Evolutionary conservation across 2,113 vertebrate species (phyloP), one percentile per base, ranked within the genome.

Genomic region (Siniperca chuatsi): DNA sequence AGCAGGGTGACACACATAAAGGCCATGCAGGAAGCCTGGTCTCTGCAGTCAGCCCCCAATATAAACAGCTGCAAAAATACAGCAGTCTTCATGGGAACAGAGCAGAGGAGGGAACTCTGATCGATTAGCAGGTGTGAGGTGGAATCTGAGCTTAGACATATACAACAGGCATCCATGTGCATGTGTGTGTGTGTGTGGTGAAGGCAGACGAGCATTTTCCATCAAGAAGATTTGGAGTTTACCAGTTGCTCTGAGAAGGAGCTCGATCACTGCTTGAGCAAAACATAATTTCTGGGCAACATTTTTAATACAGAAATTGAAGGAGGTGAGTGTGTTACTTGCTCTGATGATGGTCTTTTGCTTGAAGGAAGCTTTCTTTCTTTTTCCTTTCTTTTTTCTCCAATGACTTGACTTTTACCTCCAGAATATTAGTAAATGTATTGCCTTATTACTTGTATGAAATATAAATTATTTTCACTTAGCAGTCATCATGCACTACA

Each of bases 21-120:
- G 81, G 35, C 46, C 33, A n/a, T 4, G 40, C 80, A 84, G 84
- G 87, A 85, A 77, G 79, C 71, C 16, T 48, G 65, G 15, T 84
- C 72, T 75, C 72, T 61, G 72, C 64, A 81, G 57, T 77, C 69
- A 75, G 57, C 64, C 83, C 66, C 58, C 40, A 3, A 61, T 21
- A 57, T 35, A 55, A 69, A 82, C 88, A 91, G 92, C 89, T 92
- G 88, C 87, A 18, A 73, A 61, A 87, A 90, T 89, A 89, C 48
- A 70, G 66, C 66, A 61, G 79, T 6, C 67, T 89, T 69, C 50
- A 55, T 76, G 58, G 55, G 77, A 46, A 78, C 75, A 52, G 73
- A 76, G 54, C 42, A 54, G 69, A 78, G 71, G 72, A 79, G 57
- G n/a, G 75, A 78, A 65, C 42, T 66, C 42, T 54, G 82, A 83